These are phyloP conservation scores for Coracopsis vasa DNA, from an alignment of 2,113 vertebrate species.

Conservation along the genomic window DNA sequence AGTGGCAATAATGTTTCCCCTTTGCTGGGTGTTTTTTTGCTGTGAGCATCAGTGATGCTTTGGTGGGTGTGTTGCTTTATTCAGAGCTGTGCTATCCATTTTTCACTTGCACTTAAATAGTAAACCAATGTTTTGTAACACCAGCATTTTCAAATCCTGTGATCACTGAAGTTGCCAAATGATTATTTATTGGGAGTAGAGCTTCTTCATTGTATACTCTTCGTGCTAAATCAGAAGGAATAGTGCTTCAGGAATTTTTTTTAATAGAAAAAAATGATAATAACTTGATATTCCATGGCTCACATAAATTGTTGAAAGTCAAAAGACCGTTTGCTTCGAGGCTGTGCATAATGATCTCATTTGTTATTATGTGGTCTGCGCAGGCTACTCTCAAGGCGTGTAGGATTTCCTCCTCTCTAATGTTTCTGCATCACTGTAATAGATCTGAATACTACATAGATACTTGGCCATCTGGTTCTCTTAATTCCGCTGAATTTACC, in stretches of 20 bases:
- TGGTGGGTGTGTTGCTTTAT: neutral
- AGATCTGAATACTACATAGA: slow-evolving; percentile 12
- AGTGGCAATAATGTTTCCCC: neutral
- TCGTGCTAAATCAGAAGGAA: neutral
- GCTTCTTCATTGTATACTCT: neutral
- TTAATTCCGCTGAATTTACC: slow-evolving; percentile 1
- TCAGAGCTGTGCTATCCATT: neutral
- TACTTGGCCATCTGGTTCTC: slow-evolving; percentile 27
- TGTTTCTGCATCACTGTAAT: slow-evolving; percentile 28
- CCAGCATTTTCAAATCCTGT: neutral
- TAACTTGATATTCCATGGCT: neutral
- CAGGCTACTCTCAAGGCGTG: neutral
- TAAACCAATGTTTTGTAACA: neutral
- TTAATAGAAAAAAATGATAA: neutral
- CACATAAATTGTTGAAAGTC: neutral
- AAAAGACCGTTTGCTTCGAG: slow-evolving; percentile 23
- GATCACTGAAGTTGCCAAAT: neutral
- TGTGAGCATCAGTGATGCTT: neutral
- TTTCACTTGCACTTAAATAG: neutral
- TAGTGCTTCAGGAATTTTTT: neutral
- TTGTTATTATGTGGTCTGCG: slow-evolving; percentile 11
- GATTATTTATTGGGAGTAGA: neutral
- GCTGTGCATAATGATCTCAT: slow-evolving; percentile 23
- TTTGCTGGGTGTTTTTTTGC: neutral
- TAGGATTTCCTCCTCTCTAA: slow-evolving; percentile 34